Conservation (phyloP, 1,140 invertebrate species). For the Nixonia krombeini region DNA sequence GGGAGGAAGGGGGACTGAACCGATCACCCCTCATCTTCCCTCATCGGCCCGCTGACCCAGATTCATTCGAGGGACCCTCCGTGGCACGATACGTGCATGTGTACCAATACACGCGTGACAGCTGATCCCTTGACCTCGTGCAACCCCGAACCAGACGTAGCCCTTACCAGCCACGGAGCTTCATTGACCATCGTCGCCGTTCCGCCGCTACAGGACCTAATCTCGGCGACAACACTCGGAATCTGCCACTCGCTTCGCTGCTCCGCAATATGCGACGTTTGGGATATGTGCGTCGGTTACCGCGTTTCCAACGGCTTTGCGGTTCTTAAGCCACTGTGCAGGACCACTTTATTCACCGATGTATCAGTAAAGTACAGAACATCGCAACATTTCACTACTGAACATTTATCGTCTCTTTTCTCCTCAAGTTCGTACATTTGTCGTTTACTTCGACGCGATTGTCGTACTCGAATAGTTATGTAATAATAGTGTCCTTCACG, state of each 20-base stretch:
- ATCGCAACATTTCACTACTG: too few species aligned
- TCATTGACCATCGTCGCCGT: constrained; percentile 45
- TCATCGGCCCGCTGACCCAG: constrained; percentile 69
- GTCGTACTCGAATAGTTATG: too few species aligned
- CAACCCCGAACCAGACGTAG: constrained; percentile 54
- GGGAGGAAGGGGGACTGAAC: constrained; percentile 41
- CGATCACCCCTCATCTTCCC: constrained; percentile 68
- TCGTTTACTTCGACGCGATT: too few species aligned
- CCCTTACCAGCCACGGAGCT: constrained; percentile 24
- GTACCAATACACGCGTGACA: constrained; percentile 52
- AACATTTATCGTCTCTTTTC: too few species aligned
- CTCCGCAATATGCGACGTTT: too few species aligned
- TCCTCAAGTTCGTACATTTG: background rate
- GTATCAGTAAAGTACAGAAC: too few species aligned
- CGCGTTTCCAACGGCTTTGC: too few species aligned
- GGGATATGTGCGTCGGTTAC: too few species aligned
- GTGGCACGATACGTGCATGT: constrained; percentile 38
- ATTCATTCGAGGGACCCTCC: constrained; percentile 61
- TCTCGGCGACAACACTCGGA: constrained; percentile 28
- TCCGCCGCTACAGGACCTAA: constrained; percentile 22
- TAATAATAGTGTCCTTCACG: too few species aligned
- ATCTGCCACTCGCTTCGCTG: constrained; percentile 12
- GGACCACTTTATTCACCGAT: too few species aligned
- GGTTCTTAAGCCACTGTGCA: too few species aligned
- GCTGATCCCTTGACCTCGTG: constrained; percentile 66